Evolutionary conservation across 2,797 vertebrate genomes (phyloP), one percentile per base, ranked within the genome.

Genomic region (Threskiornis aethiopicus): DNA sequence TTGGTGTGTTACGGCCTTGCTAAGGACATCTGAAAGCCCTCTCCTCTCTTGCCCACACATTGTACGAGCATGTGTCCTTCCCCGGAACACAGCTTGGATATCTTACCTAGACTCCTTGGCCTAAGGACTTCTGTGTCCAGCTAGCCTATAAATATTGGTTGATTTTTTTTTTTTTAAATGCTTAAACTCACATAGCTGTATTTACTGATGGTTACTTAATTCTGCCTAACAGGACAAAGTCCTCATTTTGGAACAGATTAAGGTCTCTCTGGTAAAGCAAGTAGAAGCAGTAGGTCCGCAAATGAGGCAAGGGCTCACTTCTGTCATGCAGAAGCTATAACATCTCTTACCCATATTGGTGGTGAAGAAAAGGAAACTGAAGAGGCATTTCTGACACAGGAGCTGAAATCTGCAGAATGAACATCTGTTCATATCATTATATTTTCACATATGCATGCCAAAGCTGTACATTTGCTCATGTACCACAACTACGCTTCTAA

Each of bases 271-370:
- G 42, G n/a, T 3, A n/a, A 82, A 42, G 33, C 21, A 51, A 72
- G 51, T 0, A 64, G 70, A 26, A 84, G 33, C 81, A 49, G 16
- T 4, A 78, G 57, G 71, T 65, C 78, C 75, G 55, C 39, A 73
- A 33, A 57, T 0, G 0, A 91, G 44, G 47, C 22, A 80, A 66
- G 22, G 31, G 41, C 66, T 89, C 78, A 42, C 13, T 13, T 31
- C n/a, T 16, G 8, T 11, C 81, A 22, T 0, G 0, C 31, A 69
- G 49, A 47, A 71, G 39, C n/a, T 64, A 2, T 11, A 46, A 35
- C 52, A 49, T 14, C 55, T 62, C 89, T 82, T n/a, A 57, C 12
- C 41, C 42, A 4, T 5, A 54, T 7, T 8, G 41, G 25, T 4
- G 28, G 65, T 7, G 9, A 73, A 85, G 33, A 46, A 71, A 84